Conservation (phyloP, 2,888 invertebrate genomes). For the Eueremaeus valkanovi region DNA sequence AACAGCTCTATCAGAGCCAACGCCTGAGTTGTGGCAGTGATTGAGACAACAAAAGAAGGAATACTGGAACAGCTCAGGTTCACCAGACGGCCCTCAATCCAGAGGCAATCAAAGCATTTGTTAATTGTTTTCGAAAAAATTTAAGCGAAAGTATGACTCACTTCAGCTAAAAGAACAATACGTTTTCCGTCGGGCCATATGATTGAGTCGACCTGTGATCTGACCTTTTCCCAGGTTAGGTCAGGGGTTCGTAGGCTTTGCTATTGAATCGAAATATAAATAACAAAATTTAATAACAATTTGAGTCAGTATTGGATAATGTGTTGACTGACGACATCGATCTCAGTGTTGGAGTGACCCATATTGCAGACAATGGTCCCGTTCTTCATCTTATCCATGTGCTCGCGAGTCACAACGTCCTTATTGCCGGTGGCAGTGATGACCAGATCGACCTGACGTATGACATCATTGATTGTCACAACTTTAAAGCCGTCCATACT, state of each 20-base stretch:
- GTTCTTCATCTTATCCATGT: conserved; percentile 94
- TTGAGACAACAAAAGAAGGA: conserved; percentile 95
- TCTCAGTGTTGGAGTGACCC: conserved; percentile 96
- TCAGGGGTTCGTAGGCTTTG: conserved; percentile 88
- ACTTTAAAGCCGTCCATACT: conserved; percentile 97
- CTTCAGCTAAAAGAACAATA: conserved; percentile 83
- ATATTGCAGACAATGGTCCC: conserved; percentile 94
- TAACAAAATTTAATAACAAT: conserved; percentile 20
- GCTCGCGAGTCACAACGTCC: conserved; percentile 88
- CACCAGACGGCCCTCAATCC: conserved; percentile 71
- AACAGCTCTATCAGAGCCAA: conserved; percentile 93
- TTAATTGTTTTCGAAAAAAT: not conserved
- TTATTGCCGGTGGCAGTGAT: conserved; percentile 96
- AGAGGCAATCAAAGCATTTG: no score
- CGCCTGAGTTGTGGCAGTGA: conserved; percentile 95
- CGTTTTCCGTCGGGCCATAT: conserved; percentile 97
- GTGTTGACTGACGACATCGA: conserved; percentile 75
- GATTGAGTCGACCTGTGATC: conserved; percentile 96
- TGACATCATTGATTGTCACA: conserved; percentile 88
- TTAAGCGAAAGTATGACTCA: conserved; percentile 38
- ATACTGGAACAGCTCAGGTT: conserved; percentile 93
- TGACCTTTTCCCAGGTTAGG: conserved; percentile 92
- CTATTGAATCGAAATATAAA: conserved; percentile 53
- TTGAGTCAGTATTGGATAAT: not conserved
- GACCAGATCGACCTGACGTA: conserved; percentile 84